These are phyloP conservation scores for Ginglymostoma cirratum DNA, from an alignment of 2,113 vertebrate genomes.

Conservation along the genomic window DNA sequence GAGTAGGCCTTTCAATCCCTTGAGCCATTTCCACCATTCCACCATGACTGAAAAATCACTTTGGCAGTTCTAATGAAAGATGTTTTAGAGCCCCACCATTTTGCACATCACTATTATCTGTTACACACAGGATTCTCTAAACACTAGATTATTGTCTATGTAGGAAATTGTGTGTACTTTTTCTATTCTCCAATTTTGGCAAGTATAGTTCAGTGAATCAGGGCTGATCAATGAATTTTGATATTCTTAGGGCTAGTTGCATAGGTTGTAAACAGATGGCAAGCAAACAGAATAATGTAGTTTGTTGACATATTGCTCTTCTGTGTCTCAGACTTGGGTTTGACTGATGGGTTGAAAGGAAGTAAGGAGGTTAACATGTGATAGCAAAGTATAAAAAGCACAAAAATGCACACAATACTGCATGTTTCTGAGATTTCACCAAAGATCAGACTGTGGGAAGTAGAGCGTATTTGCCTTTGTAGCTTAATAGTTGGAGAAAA, in stretches of 20 bases:
- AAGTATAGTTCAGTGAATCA: not conserved
- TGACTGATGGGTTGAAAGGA: not conserved
- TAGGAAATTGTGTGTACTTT: not conserved
- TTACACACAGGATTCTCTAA: not conserved
- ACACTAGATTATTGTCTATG: not conserved
- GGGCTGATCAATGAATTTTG: not conserved
- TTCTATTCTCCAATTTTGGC: not conserved
- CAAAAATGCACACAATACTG: not conserved
- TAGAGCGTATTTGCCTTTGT: not conserved
- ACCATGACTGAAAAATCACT: not conserved
- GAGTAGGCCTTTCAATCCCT: not conserved
- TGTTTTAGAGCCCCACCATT: not conserved
- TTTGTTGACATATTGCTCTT: not conserved
- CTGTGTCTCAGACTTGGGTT: not conserved
- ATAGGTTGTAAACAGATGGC: not conserved
- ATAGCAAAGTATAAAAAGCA: not conserved
- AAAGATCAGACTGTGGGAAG: not conserved
- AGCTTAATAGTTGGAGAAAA: not conserved
- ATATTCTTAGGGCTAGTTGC: not conserved
- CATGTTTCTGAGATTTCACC: not conserved
- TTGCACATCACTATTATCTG: not conserved
- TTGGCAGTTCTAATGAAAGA: not conserved
- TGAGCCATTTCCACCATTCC: not conserved
- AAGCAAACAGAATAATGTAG: not conserved
- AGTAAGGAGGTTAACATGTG: not conserved